A percentile compares a stretch with the other conserved stretches of the same genome.
These are phyloP conservation scores for Drosophila anomalipes DNA, from an alignment of 2,888 invertebrate genomes.

Conservation along the genomic window DNA sequence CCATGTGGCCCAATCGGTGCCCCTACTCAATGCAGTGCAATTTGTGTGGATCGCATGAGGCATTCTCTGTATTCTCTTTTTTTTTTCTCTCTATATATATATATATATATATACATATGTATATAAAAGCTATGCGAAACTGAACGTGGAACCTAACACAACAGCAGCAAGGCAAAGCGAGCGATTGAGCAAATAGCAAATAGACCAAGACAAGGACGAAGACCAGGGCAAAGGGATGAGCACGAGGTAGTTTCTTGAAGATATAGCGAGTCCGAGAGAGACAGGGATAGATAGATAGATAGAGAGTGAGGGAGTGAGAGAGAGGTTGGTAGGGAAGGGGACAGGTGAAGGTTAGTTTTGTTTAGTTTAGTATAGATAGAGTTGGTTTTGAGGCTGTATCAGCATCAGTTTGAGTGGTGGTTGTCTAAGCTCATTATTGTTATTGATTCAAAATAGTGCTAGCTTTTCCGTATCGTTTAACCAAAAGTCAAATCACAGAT, in stretches of 20 bases:
- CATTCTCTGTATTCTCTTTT: conserved; percentile 1
- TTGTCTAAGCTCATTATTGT: conserved; percentile 62
- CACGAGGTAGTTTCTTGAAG: conserved; percentile 61
- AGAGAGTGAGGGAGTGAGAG: neutral
- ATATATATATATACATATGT: neutral
- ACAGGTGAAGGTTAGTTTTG: neutral
- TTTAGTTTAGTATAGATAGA: neutral
- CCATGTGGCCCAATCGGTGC: neutral
- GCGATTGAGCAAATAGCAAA: conserved; percentile 2
- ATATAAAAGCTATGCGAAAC: neutral
- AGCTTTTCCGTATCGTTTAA: conserved; percentile 51
- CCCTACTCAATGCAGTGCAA: neutral
- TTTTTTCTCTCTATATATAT: neutral
- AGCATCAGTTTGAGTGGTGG: conserved; percentile 30
- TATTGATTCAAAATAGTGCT: conserved; percentile 53
- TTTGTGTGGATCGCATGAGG: conserved; percentile 17
- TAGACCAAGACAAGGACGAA: conserved; percentile 8
- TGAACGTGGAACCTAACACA: conserved; percentile 1
- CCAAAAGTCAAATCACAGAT: conserved; percentile 85
- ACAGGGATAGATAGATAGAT: neutral
- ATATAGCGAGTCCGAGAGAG: conserved; percentile 1
- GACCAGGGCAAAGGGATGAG: conserved; percentile 27
- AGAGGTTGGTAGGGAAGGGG: neutral
- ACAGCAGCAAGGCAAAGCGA: conserved; percentile 5
- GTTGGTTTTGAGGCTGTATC: conserved; percentile 12